Percentiles rank a stretch among this genome's conserved stretches.
These are phyloP conservation scores for Eupithecia inturbata DNA, from an alignment of 2,888 invertebrate genomes.

Conservation along the genomic window DNA sequence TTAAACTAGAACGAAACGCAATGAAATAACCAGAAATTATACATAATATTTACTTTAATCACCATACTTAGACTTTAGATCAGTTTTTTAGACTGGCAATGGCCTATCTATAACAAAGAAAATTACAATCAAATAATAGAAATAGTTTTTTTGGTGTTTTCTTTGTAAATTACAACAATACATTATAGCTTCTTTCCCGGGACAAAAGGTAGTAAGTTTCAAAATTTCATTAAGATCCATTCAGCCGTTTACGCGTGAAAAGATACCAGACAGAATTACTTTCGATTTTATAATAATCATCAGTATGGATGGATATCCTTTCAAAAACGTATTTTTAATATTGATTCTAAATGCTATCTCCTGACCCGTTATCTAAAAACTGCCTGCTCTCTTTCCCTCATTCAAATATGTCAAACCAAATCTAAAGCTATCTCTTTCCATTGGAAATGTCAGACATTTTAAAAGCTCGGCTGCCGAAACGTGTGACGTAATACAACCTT, in stretches of 20 bases:
- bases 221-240: too few relatives aligned
- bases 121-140: too few relatives aligned
- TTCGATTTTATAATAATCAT: background rate
- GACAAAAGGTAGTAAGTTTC: too few relatives aligned
- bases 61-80: background rate
- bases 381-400: background rate
- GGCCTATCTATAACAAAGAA: too few relatives aligned
- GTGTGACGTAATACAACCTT: constrained; percentile 48
- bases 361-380: background rate
- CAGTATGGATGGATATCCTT: background rate
- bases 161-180: too few relatives aligned
- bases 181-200: too few relatives aligned
- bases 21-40: background rate
- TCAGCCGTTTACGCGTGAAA: too few relatives aligned
- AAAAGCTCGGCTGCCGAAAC: constrained; percentile 28
- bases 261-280: too few relatives aligned
- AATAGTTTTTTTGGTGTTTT: too few relatives aligned
- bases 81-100: background rate
- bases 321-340: background rate
- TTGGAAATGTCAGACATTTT: constrained; percentile 31
- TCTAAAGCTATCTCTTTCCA: constrained; percentile 28
- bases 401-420: background rate
- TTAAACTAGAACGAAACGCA: background rate
- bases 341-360: background rate
- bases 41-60: too few relatives aligned